phyloP scores from a whole-genome alignment of 2,113 vertebrate species.

The Dasyornis broadbenti region DNA sequence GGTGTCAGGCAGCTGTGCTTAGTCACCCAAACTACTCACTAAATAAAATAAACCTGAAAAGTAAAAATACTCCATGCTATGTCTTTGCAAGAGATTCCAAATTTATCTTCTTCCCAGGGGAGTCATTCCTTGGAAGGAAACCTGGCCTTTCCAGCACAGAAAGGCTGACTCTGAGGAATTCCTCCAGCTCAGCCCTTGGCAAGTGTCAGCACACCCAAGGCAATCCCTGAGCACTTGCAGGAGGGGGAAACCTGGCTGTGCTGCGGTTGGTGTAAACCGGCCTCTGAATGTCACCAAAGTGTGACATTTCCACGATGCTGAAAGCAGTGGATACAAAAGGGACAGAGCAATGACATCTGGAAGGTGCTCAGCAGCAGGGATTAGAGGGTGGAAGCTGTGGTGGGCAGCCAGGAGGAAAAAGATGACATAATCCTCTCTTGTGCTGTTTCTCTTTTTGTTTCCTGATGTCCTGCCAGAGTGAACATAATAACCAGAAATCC shows the following conservation, averaged over 20 bases:
- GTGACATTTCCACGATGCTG: background rate
- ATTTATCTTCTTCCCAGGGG: background rate
- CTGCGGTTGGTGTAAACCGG: background rate
- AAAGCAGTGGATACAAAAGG: background rate
- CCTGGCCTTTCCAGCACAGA: background rate
- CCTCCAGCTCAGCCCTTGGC: background rate
- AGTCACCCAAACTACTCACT: background rate
- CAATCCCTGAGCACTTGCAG: background rate
- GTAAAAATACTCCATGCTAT: background rate
- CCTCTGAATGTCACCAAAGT: background rate
- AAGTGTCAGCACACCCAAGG: background rate
- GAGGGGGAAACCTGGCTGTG: background rate
- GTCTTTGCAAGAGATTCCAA: background rate
- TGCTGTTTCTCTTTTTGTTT: background rate
- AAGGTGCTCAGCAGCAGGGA: background rate
- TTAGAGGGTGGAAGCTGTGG: background rate
- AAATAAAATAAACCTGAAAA: background rate
- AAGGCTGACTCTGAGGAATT: constrained; percentile 4
- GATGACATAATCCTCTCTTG: constrained; percentile 30
- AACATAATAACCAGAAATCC: background rate
- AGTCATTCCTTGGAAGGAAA: background rate
- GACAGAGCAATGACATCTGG: background rate
- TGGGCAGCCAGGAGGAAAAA: constrained; percentile 2
- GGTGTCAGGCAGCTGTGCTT: background rate
- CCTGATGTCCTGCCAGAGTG: constrained; percentile 26